A percentile compares a stretch with the other conserved stretches of the same genome.
phyloP scores from a whole-genome alignment of 2,113 vertebrate species.

The Barbus barbus region DNA sequence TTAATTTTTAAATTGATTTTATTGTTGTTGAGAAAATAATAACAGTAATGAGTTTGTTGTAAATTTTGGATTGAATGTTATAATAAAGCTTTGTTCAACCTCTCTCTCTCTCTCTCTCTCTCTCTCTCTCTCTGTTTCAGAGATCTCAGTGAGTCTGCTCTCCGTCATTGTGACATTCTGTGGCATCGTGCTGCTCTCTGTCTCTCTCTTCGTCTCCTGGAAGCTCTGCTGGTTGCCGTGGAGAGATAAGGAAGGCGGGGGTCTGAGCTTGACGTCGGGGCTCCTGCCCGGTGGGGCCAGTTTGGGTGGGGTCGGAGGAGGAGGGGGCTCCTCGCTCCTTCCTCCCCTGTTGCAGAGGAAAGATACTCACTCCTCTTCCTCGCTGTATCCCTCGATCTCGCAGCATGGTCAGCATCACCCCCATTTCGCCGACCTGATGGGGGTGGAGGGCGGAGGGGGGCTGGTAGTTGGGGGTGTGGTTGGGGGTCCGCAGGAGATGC shows the following conservation, averaged over 20 bases:
- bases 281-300: constrained; percentile 77
- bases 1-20: no score
- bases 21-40: no score
- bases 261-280: constrained; percentile 78
- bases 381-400: constrained; percentile 74
- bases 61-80: no score
- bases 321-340: constrained; percentile 72
- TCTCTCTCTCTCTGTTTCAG: constrained; percentile 62
- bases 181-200: constrained; percentile 89
- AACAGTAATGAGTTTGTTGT: no score
- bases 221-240: constrained; percentile 95
- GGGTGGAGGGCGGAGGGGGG: constrained; percentile 72
- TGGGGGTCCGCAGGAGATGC: constrained; percentile 77
- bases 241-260: constrained; percentile 85
- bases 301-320: constrained; percentile 70
- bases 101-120: background rate
- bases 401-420: constrained; percentile 82
- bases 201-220: constrained; percentile 94
- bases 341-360: constrained; percentile 75
- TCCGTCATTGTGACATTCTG: constrained; percentile 94
- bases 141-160: constrained; percentile 91
- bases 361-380: constrained; percentile 76
- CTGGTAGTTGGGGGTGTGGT: constrained; percentile 68
- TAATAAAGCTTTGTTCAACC: constrained; percentile 17
- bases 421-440: constrained; percentile 84